phyloP scores from a whole-genome alignment of 2,888 invertebrate species.

The Euplagia quadripunctaria region DNA sequence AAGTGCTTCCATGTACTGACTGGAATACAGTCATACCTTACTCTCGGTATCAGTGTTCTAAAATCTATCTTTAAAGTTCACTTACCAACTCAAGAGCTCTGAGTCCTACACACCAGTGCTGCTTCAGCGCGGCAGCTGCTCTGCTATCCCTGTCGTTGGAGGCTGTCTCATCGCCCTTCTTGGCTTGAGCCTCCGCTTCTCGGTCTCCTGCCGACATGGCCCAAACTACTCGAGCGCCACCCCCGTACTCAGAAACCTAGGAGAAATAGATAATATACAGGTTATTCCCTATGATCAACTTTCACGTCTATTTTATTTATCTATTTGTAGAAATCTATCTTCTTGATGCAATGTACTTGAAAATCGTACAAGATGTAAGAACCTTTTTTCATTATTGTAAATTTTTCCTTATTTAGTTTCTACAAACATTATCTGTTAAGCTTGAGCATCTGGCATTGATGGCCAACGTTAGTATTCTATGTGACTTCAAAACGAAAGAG shows the following conservation, averaged over 20 bases:
- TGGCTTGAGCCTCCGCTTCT: constrained; percentile 86
- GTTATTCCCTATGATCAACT: neutral
- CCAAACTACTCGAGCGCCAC: constrained; percentile 85
- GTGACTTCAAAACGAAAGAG: neutral
- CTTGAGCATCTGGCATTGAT: neutral
- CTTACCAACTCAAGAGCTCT: constrained; percentile 89
- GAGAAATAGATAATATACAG: constrained; percentile 53
- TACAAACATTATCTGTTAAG: neutral
- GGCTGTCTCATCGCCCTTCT: constrained; percentile 82
- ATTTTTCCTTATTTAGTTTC: neutral
- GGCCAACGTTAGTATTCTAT: neutral
- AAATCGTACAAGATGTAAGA: neutral
- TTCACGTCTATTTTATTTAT: neutral
- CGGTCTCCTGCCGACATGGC: constrained; percentile 89
- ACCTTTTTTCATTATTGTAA: neutral
- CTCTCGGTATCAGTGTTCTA: too few species aligned
- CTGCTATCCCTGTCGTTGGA: constrained; percentile 74
- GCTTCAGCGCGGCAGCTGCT: constrained; percentile 76
- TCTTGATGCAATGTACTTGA: neutral
- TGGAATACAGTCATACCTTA: too few species aligned
- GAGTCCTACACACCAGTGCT: constrained; percentile 87
- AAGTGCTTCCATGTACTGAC: too few species aligned
- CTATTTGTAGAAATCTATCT: neutral
- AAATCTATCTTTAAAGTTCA: constrained; percentile 9
- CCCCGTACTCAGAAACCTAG: constrained; percentile 83